phyloP scores from a whole-genome alignment of 2,113 vertebrate genomes.

The Platichthys flesus region DNA sequence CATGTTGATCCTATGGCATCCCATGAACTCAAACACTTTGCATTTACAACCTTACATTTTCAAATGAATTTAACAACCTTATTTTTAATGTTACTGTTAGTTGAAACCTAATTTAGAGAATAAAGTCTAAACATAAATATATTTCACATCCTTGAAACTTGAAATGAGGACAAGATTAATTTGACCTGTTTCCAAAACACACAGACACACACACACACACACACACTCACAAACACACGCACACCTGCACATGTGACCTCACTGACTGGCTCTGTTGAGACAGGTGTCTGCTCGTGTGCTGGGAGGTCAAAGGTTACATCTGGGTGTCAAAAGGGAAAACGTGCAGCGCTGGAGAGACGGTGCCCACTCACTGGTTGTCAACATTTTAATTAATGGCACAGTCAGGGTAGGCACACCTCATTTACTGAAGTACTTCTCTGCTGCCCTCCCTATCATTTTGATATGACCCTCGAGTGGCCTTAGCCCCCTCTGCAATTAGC shows the following conservation, averaged over 20 bases:
- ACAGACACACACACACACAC: too few species aligned
- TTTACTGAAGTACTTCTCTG: constrained; percentile 67
- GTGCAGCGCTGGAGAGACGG: constrained; percentile 43
- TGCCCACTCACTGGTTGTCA: constrained; percentile 53
- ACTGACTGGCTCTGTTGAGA: constrained; percentile 64
- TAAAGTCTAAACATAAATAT: not conserved
- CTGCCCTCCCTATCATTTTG: constrained; percentile 54
- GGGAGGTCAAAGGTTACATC: constrained; percentile 74
- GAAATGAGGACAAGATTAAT: not conserved
- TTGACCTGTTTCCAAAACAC: not conserved
- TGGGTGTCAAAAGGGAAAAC: constrained; percentile 65
- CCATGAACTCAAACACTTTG: too few species aligned
- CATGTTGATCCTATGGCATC: constrained; percentile 29
- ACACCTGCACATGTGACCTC: constrained; percentile 58
- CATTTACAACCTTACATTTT: too few species aligned
- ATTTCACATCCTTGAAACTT: not conserved
- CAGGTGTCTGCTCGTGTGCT: constrained; percentile 64
- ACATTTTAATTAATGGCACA: constrained; percentile 70
- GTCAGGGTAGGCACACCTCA: constrained; percentile 59
- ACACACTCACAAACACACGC: constrained; percentile 22
- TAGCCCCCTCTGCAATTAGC: constrained; percentile 40
- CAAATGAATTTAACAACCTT: too few species aligned
- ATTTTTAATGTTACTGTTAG: not conserved
- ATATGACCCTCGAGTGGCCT: constrained; percentile 41
- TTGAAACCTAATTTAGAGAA: not conserved